A percentile compares a stretch with the other conserved stretches of the same genome.
Evolutionary conservation across 1,140 invertebrate genomes (phyloP).

Genomic region (Campoletis sonorensis): DNA sequence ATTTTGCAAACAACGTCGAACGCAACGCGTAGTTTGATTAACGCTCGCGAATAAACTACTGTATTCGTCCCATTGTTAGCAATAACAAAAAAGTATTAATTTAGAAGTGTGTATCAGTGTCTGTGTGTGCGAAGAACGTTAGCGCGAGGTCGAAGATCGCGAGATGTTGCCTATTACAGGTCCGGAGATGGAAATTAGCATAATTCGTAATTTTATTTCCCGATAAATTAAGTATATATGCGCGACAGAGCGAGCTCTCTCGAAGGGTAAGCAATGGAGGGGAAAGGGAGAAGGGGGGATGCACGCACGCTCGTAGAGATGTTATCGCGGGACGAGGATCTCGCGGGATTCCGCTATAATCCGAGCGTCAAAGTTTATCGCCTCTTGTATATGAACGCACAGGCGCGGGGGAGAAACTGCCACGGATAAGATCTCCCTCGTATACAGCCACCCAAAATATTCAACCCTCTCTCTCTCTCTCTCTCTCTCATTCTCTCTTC

Average conservation of each 20-base stretch:
- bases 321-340: constrained; percentile 58
- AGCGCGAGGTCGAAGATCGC: constrained; percentile 39
- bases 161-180: constrained; percentile 36
- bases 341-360: constrained; percentile 70
- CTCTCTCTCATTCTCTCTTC: constrained; percentile 27
- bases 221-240: constrained; percentile 66
- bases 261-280: neutral
- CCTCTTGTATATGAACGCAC: constrained; percentile 48
- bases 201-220: constrained; percentile 72
- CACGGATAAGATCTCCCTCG: constrained; percentile 64
- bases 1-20: neutral
- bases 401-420: constrained; percentile 2
- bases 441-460: constrained; percentile 17
- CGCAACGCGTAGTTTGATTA: neutral
- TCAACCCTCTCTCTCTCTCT: constrained; percentile 22
- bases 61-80: neutral
- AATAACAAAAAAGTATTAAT: neutral
- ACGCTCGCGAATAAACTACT: neutral
- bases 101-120: neutral
- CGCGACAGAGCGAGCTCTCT: constrained; percentile 38
- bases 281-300: neutral
- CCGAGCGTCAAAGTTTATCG: constrained; percentile 73
- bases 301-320: constrained; percentile 61
- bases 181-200: constrained; percentile 62
- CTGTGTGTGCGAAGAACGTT: constrained; percentile 4